Evolutionary conservation across 2,113 vertebrate genomes (phyloP).

Genomic region (Syngnathus floridae): DNA sequence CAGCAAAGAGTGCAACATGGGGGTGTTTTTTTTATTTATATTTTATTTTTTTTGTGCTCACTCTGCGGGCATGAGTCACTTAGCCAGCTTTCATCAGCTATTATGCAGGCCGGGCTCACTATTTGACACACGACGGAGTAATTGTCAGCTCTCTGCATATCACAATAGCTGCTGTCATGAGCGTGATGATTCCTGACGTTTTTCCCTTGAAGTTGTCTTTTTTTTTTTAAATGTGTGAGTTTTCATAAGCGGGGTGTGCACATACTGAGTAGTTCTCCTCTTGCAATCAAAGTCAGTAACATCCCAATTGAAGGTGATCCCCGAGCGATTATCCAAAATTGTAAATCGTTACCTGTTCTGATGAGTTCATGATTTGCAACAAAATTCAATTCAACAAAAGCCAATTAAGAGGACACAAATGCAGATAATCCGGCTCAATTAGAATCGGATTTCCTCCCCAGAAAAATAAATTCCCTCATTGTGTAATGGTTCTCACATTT

Average conservation of each 20-base stretch:
- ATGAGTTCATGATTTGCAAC: too few species aligned
- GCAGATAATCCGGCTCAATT: too few species aligned
- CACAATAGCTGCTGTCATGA: constrained; percentile 48
- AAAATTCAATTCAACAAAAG: too few species aligned
- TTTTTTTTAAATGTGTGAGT: constrained; percentile 19
- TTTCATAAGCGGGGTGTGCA: constrained; percentile 31
- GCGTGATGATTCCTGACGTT: constrained; percentile 47
- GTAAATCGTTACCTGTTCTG: too few species aligned
- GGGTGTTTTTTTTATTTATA: constrained; percentile 11
- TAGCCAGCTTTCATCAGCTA: constrained; percentile 48
- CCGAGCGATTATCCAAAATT: too few species aligned
- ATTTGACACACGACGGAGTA: constrained; percentile 49
- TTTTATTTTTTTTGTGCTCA: background rate
- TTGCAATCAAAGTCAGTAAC: background rate
- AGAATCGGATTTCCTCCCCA: too few species aligned
- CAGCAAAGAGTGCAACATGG: constrained; percentile 32
- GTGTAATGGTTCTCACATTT: too few species aligned
- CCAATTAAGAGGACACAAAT: too few species aligned
- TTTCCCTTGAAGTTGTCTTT: constrained; percentile 30
- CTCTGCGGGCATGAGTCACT: constrained; percentile 44
- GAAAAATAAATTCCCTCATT: too few species aligned
- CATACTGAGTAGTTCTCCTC: constrained; percentile 11
- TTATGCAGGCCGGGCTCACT: constrained; percentile 46
- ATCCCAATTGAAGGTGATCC: too few species aligned
- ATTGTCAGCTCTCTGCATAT: constrained; percentile 55